Conservation (phyloP, 1,140 invertebrate species). For the Drosophila kikkawai region DNA sequence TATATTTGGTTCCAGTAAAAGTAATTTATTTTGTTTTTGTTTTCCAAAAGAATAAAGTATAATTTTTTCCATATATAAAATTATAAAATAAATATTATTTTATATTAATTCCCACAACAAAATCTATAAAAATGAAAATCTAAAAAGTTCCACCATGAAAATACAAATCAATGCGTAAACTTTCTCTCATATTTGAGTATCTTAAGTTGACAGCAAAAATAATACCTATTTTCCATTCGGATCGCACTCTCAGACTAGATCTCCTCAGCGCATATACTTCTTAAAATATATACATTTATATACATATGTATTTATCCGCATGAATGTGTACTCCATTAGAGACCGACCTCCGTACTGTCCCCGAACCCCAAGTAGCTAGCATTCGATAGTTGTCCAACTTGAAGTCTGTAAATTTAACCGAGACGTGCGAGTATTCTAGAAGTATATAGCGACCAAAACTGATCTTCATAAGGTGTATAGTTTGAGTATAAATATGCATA, state of each 20-base stretch:
- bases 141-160: neutral
- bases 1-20: too few species aligned
- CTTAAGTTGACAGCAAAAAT: constrained; percentile 41
- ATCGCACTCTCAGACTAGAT: constrained; percentile 51
- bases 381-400: constrained; percentile 54
- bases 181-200: constrained; percentile 32
- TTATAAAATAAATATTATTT: neutral
- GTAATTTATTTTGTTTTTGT: too few species aligned
- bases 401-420: constrained; percentile 31
- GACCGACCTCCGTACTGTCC: constrained; percentile 32
- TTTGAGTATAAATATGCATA: constrained; percentile 34
- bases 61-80: neutral
- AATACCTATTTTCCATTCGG: constrained; percentile 40
- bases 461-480: constrained; percentile 68
- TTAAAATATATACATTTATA: constrained; percentile 21
- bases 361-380: constrained; percentile 29
- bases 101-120: neutral
- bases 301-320: constrained; percentile 21
- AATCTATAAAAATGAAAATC: neutral
- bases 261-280: constrained; percentile 27
- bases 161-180: constrained; percentile 20
- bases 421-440: constrained; percentile 15
- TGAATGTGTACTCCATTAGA: constrained; percentile 33
- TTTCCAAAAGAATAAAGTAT: neutral
- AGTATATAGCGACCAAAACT: constrained; percentile 67